phyloP scores from a whole-genome alignment of 35 echinoderm and acorn worm species.

The Strongylocentrotus purpuratus region DNA sequence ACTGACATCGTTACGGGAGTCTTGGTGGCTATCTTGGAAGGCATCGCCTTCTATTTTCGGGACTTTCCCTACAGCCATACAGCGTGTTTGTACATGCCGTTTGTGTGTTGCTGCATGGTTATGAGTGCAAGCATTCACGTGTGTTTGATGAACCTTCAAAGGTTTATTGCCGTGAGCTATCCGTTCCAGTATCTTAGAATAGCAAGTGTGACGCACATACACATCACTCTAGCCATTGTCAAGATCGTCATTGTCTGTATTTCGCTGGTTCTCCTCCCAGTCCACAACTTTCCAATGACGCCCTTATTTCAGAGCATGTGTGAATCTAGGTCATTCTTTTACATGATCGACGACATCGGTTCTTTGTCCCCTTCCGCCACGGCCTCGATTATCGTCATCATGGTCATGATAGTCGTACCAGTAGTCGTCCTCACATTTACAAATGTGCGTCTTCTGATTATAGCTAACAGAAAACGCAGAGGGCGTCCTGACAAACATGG shows the following conservation, averaged over 20 bases:
- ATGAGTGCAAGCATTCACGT: not conserved
- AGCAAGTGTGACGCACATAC: not conserved
- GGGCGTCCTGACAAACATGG: not conserved
- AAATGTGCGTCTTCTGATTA: not conserved
- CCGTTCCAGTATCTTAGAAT: not conserved
- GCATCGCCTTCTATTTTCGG: not conserved
- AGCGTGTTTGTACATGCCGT: not conserved
- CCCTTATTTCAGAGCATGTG: not conserved
- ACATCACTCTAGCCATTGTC: not conserved
- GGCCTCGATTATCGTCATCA: not conserved
- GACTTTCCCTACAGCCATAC: not conserved
- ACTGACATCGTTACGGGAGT: not conserved
- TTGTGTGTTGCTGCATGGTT: not conserved
- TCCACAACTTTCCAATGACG: not conserved
- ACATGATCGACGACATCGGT: not conserved
- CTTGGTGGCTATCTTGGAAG: not conserved
- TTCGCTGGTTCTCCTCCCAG: not conserved
- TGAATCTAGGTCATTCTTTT: not conserved
- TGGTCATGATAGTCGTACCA: not conserved
- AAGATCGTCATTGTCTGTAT: not conserved
- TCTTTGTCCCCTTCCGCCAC: not conserved
- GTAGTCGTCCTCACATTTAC: not conserved
- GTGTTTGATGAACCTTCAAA: not conserved
- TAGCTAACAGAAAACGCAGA: not conserved
- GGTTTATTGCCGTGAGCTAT: not conserved